Evolutionary conservation across 2,113 vertebrate genomes (phyloP).

Genomic region (Thymallus thymallus): DNA sequence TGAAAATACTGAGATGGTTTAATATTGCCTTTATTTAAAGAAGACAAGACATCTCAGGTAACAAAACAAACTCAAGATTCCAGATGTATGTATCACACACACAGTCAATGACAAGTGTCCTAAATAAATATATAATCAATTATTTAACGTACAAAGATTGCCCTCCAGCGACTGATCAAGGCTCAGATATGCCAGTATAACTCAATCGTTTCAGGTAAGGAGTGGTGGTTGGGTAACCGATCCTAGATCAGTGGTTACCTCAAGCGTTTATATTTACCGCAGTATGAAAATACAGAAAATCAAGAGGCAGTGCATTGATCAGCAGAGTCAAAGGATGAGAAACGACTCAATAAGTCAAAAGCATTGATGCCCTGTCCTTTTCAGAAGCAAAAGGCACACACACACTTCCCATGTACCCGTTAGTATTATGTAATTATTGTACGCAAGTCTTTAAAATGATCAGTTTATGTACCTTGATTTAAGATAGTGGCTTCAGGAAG

Average conservation of each 20-base stretch:
- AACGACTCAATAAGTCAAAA: not conserved
- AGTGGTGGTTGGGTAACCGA: constrained; percentile 20
- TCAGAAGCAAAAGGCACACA: not conserved
- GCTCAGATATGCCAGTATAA: constrained; percentile 15
- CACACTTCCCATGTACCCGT: no score
- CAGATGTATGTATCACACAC: constrained; percentile 8
- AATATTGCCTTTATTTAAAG: no score
- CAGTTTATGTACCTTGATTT: no score
- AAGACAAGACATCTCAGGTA: no score
- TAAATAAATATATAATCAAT: constrained; percentile 18
- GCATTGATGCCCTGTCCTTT: not conserved
- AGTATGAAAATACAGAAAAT: not conserved
- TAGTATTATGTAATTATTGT: no score
- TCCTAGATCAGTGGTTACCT: constrained; percentile 41
- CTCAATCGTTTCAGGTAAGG: constrained; percentile 37
- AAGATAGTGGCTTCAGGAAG: no score
- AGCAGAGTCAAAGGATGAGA: not conserved
- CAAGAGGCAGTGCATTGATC: constrained; percentile 1
- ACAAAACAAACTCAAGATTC: no score
- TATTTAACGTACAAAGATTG: constrained; percentile 28
- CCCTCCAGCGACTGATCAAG: constrained; percentile 8
- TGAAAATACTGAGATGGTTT: no score
- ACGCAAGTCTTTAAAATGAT: no score
- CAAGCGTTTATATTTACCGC: not conserved
- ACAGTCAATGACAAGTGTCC: constrained; percentile 18